phyloP scores from a whole-genome alignment of 1,140 invertebrate genomes.

The Lutraria rhynchaena region DNA sequence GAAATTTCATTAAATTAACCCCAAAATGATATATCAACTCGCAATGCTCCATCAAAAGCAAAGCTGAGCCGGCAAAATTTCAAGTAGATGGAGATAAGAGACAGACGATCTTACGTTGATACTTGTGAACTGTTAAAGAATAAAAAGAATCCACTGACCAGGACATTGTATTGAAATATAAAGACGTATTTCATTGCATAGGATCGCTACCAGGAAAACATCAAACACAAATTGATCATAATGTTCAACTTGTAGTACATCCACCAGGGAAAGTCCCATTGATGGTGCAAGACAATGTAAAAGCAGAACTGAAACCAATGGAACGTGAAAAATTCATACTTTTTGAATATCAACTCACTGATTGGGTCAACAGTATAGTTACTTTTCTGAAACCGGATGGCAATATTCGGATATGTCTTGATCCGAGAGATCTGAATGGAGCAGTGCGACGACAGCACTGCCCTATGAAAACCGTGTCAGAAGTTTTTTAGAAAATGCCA shows the following conservation, averaged over 20 bases:
- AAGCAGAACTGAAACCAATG: constrained; percentile 60
- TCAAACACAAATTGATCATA: constrained; percentile 66
- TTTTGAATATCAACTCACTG: constrained; percentile 52
- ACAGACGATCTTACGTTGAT: no score
- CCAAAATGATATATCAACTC: no score
- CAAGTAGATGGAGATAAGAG: no score
- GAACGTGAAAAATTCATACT: constrained; percentile 66
- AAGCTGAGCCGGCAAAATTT: no score
- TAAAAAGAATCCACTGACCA: no score
- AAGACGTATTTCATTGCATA: constrained; percentile 62
- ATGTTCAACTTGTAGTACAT: constrained; percentile 63
- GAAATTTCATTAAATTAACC: no score
- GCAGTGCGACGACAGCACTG: constrained; percentile 64
- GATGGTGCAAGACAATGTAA: constrained; percentile 69
- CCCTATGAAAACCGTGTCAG: constrained; percentile 59
- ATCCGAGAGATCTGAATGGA: constrained; percentile 67
- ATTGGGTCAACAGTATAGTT: constrained; percentile 52
- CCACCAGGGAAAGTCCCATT: constrained; percentile 73
- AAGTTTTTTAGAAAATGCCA: constrained; percentile 68
- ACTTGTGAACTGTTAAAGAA: no score
- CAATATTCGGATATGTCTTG: constrained; percentile 63
- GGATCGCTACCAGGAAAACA: constrained; percentile 59
- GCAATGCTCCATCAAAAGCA: no score
- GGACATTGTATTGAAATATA: no score
- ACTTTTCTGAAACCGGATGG: constrained; percentile 57